Evolutionary conservation across 2,888 invertebrate species (phyloP), one percentile per base, ranked within the genome.

Genomic region (Drosophila yooni): DNA sequence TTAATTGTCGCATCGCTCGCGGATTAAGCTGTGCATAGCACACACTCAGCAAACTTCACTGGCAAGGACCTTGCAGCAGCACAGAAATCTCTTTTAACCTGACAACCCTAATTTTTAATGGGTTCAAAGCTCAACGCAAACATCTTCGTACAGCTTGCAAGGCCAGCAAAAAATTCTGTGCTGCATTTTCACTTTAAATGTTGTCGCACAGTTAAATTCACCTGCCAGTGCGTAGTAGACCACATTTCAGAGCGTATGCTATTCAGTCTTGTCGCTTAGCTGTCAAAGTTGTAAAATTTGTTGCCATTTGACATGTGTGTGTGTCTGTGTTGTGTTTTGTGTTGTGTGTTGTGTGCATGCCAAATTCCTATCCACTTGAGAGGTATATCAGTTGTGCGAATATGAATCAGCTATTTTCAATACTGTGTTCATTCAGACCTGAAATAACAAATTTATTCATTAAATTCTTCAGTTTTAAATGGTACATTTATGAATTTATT

Each of bases 221-320:
- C 43, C 6, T 13, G 0, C 13, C 13, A 25, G 11, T 11, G 38
- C 48, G 15, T n/a, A 50, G 27, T 67, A 63, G 52, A 61, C 63
- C 70, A 38, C 83, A 86, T 81, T 74, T 83, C 74, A 73, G 7
- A 54, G 65, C 76, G 75, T 85, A 27, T 25, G 3, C 67, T 51
- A 56, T 52, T 59, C 51, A 21, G 64, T 62, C 68, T 38, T 81
- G 72, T 67, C 75, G 51, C 53, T 34, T 27, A 34, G 29, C 82
- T 87, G 87, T 87, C 89, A 86, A 67, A 58, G 69, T 59, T 50
- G 31, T 56, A 51, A 79, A 80, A 89, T 89, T 86, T 86, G 82
- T 84, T 78, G 85, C 72, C 71, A 70, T 82, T 77, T 85, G 83
- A 88, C 79, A 82, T 69, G 67, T 72, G 34, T 59, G 43, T 60